Percentiles rank a stretch among this genome's conserved stretches.
These are phyloP conservation scores for Hydrotaea diabolus DNA, from an alignment of 2,888 invertebrate species.

Conservation along the genomic window DNA sequence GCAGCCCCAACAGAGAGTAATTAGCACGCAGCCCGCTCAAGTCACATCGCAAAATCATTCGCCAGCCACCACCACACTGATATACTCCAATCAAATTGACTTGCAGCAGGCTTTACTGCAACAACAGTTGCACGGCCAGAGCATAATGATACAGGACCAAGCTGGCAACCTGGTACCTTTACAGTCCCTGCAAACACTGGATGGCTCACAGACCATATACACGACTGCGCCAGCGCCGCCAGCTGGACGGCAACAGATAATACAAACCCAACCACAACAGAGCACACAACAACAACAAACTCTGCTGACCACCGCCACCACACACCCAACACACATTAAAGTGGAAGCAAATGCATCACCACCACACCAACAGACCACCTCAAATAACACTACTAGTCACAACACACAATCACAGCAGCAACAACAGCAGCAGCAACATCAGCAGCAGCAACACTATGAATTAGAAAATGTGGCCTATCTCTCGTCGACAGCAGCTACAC, in stretches of 20 bases:
- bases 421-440: conserved; percentile 69
- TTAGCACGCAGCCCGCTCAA: conserved; percentile 62
- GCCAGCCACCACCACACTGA: conserved; percentile 74
- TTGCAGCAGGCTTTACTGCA: conserved; percentile 78
- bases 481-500: conserved; percentile 74
- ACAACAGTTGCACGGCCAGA: conserved; percentile 78
- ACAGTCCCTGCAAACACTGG: conserved; percentile 73
- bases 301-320: conserved; percentile 63
- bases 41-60: conserved; percentile 68
- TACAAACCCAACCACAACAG: conserved; percentile 70
- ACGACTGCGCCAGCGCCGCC: conserved; percentile 72
- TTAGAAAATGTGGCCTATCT: conserved; percentile 78
- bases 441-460: conserved; percentile 76
- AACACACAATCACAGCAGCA: conserved; percentile 67
- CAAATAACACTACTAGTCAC: conserved; percentile 50
- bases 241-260: conserved; percentile 70
- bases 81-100: conserved; percentile 79
- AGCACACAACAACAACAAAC: conserved; percentile 61
- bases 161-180: conserved; percentile 78
- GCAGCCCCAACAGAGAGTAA: conserved; percentile 63
- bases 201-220: conserved; percentile 77
- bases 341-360: conserved; percentile 55
- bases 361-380: conserved; percentile 57
- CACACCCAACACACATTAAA: conserved; percentile 54
- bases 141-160: conserved; percentile 79